Base-by-base conservation (phyloP, 37 sponge, comb jelly and placozoan genomes). In the Diacarnus erythraeanus region DNA sequence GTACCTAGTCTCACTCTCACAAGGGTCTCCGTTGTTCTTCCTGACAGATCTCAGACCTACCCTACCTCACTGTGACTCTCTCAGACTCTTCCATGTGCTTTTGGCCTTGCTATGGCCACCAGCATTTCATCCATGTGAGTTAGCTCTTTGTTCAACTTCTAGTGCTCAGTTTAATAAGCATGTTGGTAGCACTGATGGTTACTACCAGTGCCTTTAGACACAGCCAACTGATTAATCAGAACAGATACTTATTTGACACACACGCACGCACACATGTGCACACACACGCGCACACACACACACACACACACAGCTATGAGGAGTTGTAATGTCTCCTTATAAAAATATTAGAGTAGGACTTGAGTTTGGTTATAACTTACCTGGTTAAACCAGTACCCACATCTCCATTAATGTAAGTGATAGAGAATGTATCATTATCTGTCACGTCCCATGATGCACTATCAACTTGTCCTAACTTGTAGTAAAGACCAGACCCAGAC, bases 31-130 rank as follows among this genome's bases (percentile, higher is more conserved):
- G 12, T 47, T 47, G 51, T 6, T 47, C 51, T 47, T 47, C 6
- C 38, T 74, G 57, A 74, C 59, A 47, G 78, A 37, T 77, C 44
- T 60, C 40, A 68, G 66, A 40, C 78, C 78, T 64, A 40, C 66
- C 66, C 78, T 77, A 64, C 78, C 66, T 26, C 44, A 37, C 44
- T 64, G 78, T 34, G 67, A 41, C 78, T 77, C 78, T 65, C 78
- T 77, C 66, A 67, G 27, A 38, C 66, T 30, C 65, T 77, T 63
- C 64, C 35, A 56, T 40, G 18, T 27, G 57, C 44, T 12, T 47
- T 47, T 6, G 51, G 51, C n/a, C n/a, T n/a, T n/a, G n/a, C n/a
- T n/a, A n/a, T n/a, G n/a, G n/a, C n/a, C 51, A 47, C 51, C 6
- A 47, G 51, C 51, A 15, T 47, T 47, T 47, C 51, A 47, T 12